Conservation (phyloP, 2,888 invertebrate genomes). For the Philonicus albiceps region DNA sequence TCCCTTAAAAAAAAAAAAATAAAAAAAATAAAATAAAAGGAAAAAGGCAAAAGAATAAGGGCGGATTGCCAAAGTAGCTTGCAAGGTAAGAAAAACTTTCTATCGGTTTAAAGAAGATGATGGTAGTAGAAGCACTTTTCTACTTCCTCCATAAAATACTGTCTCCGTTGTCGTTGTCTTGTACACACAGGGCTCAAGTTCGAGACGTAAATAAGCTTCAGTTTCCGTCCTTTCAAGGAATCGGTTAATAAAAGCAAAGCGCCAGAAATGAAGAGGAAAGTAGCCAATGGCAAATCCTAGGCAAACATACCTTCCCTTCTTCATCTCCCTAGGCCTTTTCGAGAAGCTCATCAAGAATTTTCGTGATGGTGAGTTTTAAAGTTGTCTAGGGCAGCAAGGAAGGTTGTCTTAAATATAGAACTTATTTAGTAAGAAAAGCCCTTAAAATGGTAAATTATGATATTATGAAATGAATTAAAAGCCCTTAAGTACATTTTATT, state of each 20-base stretch:
- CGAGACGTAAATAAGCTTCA: background rate
- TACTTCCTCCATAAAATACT: background rate
- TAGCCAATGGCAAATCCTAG: background rate
- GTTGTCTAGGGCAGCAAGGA: background rate
- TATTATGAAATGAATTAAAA: background rate
- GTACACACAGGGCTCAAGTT: background rate
- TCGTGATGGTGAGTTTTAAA: background rate
- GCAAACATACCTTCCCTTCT: background rate
- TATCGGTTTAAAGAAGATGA: background rate
- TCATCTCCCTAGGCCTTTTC: background rate
- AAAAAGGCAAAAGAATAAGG: background rate
- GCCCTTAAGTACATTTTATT: background rate
- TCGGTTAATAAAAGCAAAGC: background rate
- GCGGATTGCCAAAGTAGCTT: background rate
- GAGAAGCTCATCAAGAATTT: background rate
- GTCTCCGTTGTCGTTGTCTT: background rate
- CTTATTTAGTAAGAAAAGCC: background rate
- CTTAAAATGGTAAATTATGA: background rate
- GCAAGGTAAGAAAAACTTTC: background rate
- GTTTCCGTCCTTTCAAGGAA: background rate
- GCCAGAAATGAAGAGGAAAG: background rate
- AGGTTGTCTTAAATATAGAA: background rate
- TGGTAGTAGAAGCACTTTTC: background rate
- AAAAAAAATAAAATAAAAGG: background rate
- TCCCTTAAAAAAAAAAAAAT: background rate